Conservation (phyloP, 2,113 vertebrate species). For the Rhinolophus ferrumequinum region DNA sequence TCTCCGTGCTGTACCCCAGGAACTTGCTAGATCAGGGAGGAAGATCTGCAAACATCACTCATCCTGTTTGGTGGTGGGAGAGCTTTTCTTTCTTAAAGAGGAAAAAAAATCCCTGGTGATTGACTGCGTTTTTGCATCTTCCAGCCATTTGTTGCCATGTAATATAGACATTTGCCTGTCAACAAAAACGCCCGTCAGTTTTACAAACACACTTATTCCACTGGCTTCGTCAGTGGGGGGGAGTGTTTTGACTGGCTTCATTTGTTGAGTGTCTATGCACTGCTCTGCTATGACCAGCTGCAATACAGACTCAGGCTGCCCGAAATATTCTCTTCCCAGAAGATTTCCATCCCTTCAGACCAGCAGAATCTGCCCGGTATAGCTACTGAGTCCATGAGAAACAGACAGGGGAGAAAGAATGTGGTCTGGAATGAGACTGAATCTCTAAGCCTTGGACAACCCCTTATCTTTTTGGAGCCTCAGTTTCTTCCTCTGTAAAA, state of each 20-base stretch:
- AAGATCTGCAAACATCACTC: background rate
- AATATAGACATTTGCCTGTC: slow-evolving; percentile 70
- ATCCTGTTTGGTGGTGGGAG: background rate
- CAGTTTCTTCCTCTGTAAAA: background rate
- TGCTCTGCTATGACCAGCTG: slow-evolving; percentile 26
- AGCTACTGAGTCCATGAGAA: fast-evolving
- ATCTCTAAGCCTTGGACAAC: background rate
- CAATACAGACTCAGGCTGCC: background rate
- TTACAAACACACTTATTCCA: slow-evolving; percentile 34
- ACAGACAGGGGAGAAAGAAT: fast-evolving
- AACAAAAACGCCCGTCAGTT: slow-evolving; percentile 49
- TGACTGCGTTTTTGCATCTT: slow-evolving; percentile 56
- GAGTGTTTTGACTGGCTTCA: slow-evolving; percentile 51
- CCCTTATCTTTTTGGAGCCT: background rate
- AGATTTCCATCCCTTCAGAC: background rate
- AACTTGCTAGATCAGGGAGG: background rate
- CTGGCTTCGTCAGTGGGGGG: background rate
- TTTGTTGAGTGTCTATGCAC: background rate
- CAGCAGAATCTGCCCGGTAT: fast-evolving
- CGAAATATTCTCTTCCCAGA: background rate
- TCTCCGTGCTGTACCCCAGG: background rate
- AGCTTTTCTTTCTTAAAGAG: background rate
- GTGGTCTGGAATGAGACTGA: background rate
- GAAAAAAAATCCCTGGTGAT: background rate
- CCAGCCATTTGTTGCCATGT: slow-evolving; percentile 38